These are phyloP conservation scores for Xiphorhynchus elegans DNA, from an alignment of 2,113 vertebrate species.

Conservation along the genomic window DNA sequence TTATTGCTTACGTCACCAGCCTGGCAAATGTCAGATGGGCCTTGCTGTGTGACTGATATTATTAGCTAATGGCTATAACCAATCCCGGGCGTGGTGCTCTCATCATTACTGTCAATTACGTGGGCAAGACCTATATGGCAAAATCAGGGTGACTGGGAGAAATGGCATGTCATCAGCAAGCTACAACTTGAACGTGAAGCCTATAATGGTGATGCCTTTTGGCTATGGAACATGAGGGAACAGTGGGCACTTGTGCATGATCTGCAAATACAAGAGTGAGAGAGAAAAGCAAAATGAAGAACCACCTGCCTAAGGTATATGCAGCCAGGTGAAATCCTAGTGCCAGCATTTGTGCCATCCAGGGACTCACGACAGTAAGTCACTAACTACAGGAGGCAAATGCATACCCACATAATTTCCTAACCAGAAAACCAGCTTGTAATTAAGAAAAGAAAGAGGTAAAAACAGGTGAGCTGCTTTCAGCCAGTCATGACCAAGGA, in stretches of 20 bases:
- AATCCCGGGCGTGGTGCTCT: not conserved
- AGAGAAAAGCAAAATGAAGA: conserved; percentile 6
- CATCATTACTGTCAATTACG: conserved; percentile 33
- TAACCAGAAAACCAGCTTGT: conserved; percentile 8
- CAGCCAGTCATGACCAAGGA: not conserved
- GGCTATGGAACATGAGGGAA: conserved; percentile 53
- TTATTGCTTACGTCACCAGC: not conserved
- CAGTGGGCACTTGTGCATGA: conserved; percentile 49
- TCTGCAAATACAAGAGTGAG: conserved; percentile 12
- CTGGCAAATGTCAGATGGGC: not conserved
- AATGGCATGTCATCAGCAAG: conserved; percentile 31
- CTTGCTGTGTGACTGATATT: not conserved
- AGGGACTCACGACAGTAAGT: not conserved
- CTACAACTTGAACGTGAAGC: conserved; percentile 46
- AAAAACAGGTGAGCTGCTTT: conserved; percentile 5
- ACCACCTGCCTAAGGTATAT: not conserved
- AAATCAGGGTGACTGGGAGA: not conserved
- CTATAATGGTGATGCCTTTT: conserved; percentile 50
- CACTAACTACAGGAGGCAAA: not conserved
- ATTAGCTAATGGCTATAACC: conserved; percentile 53
- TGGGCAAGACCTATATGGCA: conserved; percentile 38
- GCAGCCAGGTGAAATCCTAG: not conserved
- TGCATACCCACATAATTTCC: not conserved
- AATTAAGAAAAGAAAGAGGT: conserved; percentile 31
- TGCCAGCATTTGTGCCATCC: not conserved